These are phyloP conservation scores for Vollenhovia emeryi DNA, from an alignment of 1,140 invertebrate species.

Conservation along the genomic window DNA sequence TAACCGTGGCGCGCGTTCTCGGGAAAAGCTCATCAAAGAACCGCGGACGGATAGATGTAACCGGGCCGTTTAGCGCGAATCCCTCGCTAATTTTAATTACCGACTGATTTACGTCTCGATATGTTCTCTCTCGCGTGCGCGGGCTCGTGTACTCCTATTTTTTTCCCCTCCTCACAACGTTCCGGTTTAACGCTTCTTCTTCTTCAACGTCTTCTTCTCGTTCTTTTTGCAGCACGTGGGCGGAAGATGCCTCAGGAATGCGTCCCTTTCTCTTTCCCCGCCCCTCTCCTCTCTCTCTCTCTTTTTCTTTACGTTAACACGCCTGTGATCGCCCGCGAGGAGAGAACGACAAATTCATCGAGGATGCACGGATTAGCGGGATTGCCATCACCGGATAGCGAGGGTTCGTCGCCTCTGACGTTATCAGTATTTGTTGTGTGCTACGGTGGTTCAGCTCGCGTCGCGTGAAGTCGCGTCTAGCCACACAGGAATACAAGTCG, in stretches of 20 bases:
- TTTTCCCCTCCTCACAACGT: background rate
- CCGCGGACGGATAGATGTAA: conserved; percentile 84
- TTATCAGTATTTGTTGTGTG: no score
- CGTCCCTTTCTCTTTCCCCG: background rate
- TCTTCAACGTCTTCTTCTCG: background rate
- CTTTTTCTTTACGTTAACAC: background rate
- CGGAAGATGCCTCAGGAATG: conserved; percentile 32
- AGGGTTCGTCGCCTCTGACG: background rate
- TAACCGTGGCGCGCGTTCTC: conserved; percentile 72
- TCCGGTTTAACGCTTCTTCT: conserved; percentile 42
- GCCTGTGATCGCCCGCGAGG: background rate
- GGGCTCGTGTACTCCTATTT: background rate
- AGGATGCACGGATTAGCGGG: conserved; percentile 58
- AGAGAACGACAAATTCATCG: conserved; percentile 50
- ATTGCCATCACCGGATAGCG: conserved; percentile 36
- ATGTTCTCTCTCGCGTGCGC: conserved; percentile 33
- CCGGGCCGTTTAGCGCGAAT: conserved; percentile 83
- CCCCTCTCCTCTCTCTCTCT: background rate
- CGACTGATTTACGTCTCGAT: conserved; percentile 80
- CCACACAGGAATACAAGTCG: background rate
- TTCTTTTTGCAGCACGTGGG: conserved; percentile 16
- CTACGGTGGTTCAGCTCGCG: background rate
- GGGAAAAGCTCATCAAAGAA: conserved; percentile 83
- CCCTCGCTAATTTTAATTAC: conserved; percentile 85
- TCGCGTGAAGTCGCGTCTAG: background rate